Evolutionary conservation across 2,888 invertebrate genomes (phyloP).

Genomic region (Galerucella pusilla): DNA sequence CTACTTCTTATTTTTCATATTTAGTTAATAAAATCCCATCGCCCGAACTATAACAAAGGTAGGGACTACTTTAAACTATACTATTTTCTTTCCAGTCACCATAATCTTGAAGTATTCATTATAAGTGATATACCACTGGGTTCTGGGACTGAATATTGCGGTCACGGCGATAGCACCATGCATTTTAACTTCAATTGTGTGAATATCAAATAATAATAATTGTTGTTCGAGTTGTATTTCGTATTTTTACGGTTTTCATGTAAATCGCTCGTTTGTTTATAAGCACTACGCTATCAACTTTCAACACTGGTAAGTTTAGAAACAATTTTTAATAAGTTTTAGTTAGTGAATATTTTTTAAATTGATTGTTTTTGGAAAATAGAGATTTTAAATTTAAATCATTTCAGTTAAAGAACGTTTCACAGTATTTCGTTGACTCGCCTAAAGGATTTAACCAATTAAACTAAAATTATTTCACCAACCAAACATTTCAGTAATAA

Average conservation of each 20-base stretch:
- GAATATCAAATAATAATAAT: conserved; percentile 18
- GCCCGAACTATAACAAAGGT: conserved; percentile 14
- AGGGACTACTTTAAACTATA: background rate
- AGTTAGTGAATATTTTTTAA: too few relatives aligned
- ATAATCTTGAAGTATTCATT: conserved; percentile 19
- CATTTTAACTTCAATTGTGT: conserved; percentile 12
- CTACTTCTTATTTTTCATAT: background rate
- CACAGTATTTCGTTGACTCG: too few relatives aligned
- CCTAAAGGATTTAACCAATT: too few relatives aligned
- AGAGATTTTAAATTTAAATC: too few relatives aligned
- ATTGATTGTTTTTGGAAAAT: too few relatives aligned
- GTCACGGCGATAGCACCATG: conserved; percentile 30
- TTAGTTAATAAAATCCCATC: background rate
- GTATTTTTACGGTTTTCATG: conserved; percentile 22
- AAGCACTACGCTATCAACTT: background rate
- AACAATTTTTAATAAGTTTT: background rate
- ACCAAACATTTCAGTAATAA: too few relatives aligned
- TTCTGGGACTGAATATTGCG: conserved; percentile 37
- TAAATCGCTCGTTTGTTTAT: conserved; percentile 14
- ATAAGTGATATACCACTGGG: conserved; percentile 35
- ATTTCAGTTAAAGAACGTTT: too few relatives aligned
- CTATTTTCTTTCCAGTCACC: conserved; percentile 20
- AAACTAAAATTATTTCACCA: too few relatives aligned
- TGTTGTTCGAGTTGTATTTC: conserved; percentile 17
- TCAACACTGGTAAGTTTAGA: conserved; percentile 5